These are phyloP conservation scores for Chloropsis cyanopogon DNA, from an alignment of 2,113 vertebrate genomes.

Conservation along the genomic window DNA sequence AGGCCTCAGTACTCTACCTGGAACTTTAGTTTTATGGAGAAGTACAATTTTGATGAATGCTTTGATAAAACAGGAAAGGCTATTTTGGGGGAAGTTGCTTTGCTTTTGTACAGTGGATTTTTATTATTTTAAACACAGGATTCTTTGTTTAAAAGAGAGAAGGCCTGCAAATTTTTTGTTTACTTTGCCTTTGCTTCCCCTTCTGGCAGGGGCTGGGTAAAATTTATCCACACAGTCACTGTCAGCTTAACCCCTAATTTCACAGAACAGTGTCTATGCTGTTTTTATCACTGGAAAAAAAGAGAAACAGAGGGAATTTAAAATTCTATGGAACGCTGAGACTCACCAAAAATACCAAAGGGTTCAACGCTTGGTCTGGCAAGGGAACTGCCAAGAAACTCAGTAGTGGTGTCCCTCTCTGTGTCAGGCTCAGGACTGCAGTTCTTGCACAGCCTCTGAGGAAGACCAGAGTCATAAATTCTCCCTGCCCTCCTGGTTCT, in stretches of 20 bases:
- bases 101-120: conserved; percentile 43
- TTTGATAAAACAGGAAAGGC: conserved; percentile 53
- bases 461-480: background rate
- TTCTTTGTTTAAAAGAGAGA: conserved; percentile 61
- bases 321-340: background rate
- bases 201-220: conserved; percentile 21
- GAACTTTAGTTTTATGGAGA: conserved; percentile 18
- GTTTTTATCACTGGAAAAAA: background rate
- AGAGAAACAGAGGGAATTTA: background rate
- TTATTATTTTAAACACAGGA: conserved; percentile 61
- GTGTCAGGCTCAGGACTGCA: background rate
- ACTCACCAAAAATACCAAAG: background rate
- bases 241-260: background rate
- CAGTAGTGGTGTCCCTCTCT: background rate
- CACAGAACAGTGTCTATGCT: background rate
- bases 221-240: background rate
- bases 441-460: background rate
- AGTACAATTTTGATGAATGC: conserved; percentile 25
- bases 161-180: conserved; percentile 51
- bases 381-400: background rate
- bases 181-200: conserved; percentile 31
- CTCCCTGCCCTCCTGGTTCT: background rate
- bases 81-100: conserved; percentile 33
- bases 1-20: background rate
- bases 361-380: background rate